Conservation (phyloP, 2,888 invertebrate genomes). For the Sicus ferrugineus region DNA sequence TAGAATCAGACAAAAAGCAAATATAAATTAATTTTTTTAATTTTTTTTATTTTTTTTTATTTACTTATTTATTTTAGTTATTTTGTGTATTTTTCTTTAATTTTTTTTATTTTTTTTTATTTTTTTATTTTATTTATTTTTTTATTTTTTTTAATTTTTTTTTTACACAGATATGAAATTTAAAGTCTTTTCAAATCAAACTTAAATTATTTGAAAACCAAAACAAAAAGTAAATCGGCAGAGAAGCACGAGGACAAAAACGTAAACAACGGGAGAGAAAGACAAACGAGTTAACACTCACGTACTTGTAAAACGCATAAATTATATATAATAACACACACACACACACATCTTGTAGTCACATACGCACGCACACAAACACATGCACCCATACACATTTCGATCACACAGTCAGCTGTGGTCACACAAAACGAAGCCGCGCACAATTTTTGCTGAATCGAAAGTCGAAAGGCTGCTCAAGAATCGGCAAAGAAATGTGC, state of each 20-base stretch:
- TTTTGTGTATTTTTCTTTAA: not conserved
- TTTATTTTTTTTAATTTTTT: too few relatives aligned
- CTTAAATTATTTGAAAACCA: not conserved
- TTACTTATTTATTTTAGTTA: not conserved
- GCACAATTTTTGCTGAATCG: slow-evolving; percentile 4
- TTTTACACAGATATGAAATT: too few relatives aligned
- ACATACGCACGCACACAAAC: slow-evolving; percentile 38
- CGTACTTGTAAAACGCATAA: slow-evolving; percentile 42
- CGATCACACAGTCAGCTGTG: not conserved
- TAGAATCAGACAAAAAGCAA: not conserved
- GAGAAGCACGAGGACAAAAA: slow-evolving; percentile 18
- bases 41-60: not conserved
- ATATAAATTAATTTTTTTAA: not conserved
- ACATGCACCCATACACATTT: slow-evolving; percentile 6
- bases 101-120: too few relatives aligned
- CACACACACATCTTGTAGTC: slow-evolving; percentile 12
- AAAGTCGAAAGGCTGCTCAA: slow-evolving; percentile 17
- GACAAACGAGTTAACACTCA: slow-evolving; percentile 47
- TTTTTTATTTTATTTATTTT: too few relatives aligned
- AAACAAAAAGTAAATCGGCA: slow-evolving; percentile 3
- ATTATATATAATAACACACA: slow-evolving; percentile 49
- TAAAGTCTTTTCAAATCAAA: too few relatives aligned
- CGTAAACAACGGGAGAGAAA: slow-evolving; percentile 49
- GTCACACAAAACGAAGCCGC: not conserved
- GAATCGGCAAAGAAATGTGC: slow-evolving; percentile 16